phyloP scores from a whole-genome alignment of 2,797 vertebrate species.

The Eulemur rubriventer region DNA sequence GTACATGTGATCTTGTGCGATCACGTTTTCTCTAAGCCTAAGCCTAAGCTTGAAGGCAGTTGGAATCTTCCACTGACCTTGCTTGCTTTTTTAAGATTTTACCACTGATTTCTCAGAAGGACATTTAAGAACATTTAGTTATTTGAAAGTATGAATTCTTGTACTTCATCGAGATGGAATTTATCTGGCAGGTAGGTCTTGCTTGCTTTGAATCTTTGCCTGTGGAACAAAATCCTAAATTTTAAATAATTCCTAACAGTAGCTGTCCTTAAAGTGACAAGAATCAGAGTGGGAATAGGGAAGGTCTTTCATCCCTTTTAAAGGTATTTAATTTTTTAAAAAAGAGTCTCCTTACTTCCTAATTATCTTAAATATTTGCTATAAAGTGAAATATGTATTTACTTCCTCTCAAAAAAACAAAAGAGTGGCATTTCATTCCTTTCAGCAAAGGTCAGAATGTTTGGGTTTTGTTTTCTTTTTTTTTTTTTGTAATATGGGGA shows the following conservation, averaged over 20 bases:
- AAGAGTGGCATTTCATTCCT: constrained; percentile 21
- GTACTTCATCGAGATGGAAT: not conserved
- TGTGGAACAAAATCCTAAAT: not conserved
- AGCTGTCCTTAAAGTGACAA: not conserved
- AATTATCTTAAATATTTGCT: constrained; percentile 28
- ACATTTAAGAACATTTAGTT: not conserved
- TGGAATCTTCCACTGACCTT: not conserved
- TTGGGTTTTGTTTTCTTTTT: not conserved
- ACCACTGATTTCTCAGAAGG: not conserved
- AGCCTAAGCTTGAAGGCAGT: not conserved
- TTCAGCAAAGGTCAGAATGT: constrained; percentile 42
- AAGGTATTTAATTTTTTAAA: not conserved
- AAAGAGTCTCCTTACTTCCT: not conserved
- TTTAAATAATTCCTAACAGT: constrained; percentile 30
- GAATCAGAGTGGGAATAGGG: not conserved
- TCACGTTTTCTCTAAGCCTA: not conserved
- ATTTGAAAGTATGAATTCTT: constrained; percentile 26
- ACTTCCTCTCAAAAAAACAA: not conserved
- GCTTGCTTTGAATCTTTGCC: constrained; percentile 37
- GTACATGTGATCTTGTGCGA: not conserved
- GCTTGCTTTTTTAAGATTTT: constrained; percentile 15
- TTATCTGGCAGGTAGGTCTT: not conserved
- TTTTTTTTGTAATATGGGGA: not conserved
- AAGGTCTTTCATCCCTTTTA: constrained; percentile 6
- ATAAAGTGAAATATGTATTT: constrained; percentile 62